Conservation (phyloP, 2,113 vertebrate species). For the Elachura formosa region DNA sequence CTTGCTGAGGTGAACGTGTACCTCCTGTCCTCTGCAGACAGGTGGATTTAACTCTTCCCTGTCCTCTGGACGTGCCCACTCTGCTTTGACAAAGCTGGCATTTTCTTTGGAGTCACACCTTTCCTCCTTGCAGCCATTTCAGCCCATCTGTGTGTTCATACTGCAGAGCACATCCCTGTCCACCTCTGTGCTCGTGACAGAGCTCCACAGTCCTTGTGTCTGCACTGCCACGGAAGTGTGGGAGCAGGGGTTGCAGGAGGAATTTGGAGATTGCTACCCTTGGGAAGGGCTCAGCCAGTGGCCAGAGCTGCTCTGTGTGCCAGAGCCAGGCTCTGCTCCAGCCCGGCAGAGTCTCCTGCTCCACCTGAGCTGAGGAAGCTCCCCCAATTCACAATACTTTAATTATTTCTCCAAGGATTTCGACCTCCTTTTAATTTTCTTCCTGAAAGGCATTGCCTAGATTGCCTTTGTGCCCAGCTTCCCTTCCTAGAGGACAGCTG, state of each 20-base stretch:
- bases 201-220: fast-evolving
- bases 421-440: background rate
- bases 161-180: background rate
- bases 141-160: fast-evolving
- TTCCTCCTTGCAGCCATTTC: background rate
- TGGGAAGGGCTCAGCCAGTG: background rate
- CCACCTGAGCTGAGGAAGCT: background rate
- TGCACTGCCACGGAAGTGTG: fast-evolving
- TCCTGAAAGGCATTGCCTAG: background rate
- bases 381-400: background rate
- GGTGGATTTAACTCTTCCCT: background rate
- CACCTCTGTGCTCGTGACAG: fast-evolving
- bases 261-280: background rate
- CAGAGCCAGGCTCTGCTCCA: background rate
- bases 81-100: background rate
- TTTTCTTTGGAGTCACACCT: background rate
- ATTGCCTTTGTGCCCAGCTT: background rate
- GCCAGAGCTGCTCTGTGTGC: background rate
- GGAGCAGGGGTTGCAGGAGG: background rate
- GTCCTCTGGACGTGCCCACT: background rate
- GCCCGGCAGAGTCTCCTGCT: background rate
- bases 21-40: background rate
- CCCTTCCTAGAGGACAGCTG: background rate
- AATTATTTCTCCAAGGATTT: slow-evolving; percentile 1
- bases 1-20: background rate